Conservation (phyloP, 2,113 vertebrate genomes). For the Gasterosteus aculeatus region DNA sequence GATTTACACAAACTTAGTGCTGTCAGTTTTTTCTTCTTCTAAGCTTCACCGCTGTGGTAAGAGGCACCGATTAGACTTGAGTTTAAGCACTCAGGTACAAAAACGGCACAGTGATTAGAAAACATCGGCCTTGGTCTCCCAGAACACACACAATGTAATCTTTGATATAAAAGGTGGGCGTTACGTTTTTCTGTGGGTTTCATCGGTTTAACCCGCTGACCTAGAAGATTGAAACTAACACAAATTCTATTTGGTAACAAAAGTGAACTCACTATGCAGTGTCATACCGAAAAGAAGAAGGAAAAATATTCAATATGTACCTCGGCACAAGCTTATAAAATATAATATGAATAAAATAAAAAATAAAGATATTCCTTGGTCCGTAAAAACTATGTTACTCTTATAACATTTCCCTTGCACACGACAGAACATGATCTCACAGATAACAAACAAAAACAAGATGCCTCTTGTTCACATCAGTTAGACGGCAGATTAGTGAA, state of each 20-base stretch:
- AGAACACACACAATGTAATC: constrained; percentile 1
- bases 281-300: constrained; percentile 73
- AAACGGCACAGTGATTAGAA: constrained; percentile 20
- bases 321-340: constrained; percentile 96
- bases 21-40: not conserved
- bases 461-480: constrained; percentile 78
- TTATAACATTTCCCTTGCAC: constrained; percentile 78
- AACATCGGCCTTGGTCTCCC: constrained; percentile 20
- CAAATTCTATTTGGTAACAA: constrained; percentile 88
- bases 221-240: constrained; percentile 42
- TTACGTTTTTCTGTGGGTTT: not conserved
- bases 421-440: constrained; percentile 66
- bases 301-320: constrained; percentile 93
- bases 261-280: constrained; percentile 84
- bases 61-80: constrained; percentile 5
- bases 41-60: not conserved
- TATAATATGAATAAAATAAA: constrained; percentile 82
- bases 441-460: constrained; percentile 75
- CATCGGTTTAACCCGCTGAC: not conserved
- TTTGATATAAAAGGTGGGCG: constrained; percentile 26
- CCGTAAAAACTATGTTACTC: constrained; percentile 92
- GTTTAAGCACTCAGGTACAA: constrained; percentile 1
- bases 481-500: constrained; percentile 16
- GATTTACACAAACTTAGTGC: not conserved
- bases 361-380: constrained; percentile 87